These are phyloP conservation scores for Diaphora mendica DNA, from an alignment of 2,888 invertebrate species.

Conservation along the genomic window DNA sequence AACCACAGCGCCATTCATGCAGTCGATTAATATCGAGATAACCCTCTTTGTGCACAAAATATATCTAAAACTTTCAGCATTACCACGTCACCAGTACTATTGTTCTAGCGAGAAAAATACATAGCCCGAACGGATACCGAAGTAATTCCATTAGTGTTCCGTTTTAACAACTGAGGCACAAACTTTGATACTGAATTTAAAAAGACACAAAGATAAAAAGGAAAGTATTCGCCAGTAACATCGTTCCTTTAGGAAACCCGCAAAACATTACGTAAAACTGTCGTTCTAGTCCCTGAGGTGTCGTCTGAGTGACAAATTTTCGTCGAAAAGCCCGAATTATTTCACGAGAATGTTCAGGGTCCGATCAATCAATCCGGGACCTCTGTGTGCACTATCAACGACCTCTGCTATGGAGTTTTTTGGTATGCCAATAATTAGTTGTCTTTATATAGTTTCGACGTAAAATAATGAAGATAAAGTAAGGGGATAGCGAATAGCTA, in stretches of 20 bases:
- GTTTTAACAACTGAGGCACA: neutral
- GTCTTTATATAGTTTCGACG: neutral
- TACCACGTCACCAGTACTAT: neutral
- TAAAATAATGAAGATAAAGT: neutral
- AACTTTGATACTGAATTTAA: neutral
- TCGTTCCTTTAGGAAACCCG: conserved; percentile 31
- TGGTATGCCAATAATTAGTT: conserved; percentile 13
- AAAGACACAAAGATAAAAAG: neutral
- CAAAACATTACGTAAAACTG: conserved; percentile 41
- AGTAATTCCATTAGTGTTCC: neutral
- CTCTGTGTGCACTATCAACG: conserved; percentile 45
- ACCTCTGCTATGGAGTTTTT: conserved; percentile 25
- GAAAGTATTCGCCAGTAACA: neutral
- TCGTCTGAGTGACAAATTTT: conserved; percentile 72
- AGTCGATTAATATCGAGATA: neutral
- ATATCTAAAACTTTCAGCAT: neutral
- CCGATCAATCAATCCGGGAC: conserved; percentile 72
- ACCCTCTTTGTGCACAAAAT: neutral
- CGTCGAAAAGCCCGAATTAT: conserved; percentile 67
- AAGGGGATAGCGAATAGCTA: neutral
- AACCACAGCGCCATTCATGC: no score
- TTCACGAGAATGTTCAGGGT: conserved; percentile 37
- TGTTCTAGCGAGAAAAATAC: neutral
- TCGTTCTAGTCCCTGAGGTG: conserved; percentile 60
- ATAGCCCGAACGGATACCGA: neutral